These are phyloP conservation scores for Drosophila ananassae DNA, from an alignment of 1,140 invertebrate genomes.

Conservation along the genomic window DNA sequence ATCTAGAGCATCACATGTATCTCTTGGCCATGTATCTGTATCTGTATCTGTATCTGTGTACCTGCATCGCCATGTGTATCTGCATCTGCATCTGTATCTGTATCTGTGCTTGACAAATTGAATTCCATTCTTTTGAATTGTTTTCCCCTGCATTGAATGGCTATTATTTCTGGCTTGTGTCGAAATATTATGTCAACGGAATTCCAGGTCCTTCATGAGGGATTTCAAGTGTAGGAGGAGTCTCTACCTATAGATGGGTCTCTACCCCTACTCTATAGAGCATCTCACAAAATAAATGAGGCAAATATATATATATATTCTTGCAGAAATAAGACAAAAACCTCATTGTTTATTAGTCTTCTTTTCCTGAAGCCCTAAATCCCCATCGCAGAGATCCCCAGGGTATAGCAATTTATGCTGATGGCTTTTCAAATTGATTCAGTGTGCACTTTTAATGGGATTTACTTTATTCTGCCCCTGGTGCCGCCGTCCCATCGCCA, in stretches of 20 bases:
- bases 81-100: neutral
- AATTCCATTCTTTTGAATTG: slow-evolving; percentile 30
- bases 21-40: slow-evolving; percentile 6
- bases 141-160: slow-evolving; percentile 18
- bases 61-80: slow-evolving; percentile 9
- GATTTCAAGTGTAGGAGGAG: neutral
- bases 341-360: neutral
- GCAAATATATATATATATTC: neutral
- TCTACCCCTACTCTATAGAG: too few species aligned
- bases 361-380: neutral
- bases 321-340: neutral
- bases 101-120: slow-evolving; percentile 43
- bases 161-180: slow-evolving; percentile 29
- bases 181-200: slow-evolving; percentile 34
- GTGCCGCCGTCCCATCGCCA: slow-evolving; percentile 11
- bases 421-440: slow-evolving; percentile 57
- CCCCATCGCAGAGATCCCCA: neutral
- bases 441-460: slow-evolving; percentile 54
- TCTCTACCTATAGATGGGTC: too few species aligned
- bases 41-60: neutral
- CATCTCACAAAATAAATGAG: too few species aligned
- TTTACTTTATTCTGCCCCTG: slow-evolving; percentile 34
- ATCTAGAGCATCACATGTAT: slow-evolving; percentile 49
- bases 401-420: slow-evolving; percentile 28
- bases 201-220: neutral